These are phyloP conservation scores for Typhlichthys subterraneus DNA, from an alignment of 2,797 vertebrate genomes.

Conservation along the genomic window DNA sequence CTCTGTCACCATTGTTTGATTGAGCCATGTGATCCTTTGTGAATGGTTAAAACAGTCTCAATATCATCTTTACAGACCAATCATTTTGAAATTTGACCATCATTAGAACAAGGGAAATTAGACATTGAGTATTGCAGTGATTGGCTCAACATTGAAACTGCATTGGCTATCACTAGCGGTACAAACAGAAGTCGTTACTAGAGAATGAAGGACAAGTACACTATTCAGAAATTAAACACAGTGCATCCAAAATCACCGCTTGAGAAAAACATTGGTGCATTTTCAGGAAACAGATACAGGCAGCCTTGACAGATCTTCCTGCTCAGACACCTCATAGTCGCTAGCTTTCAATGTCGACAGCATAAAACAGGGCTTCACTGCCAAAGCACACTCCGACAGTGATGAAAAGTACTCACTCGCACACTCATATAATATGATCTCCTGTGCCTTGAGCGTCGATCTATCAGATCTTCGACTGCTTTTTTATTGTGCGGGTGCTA, in stretches of 20 bases:
- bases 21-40: too few species aligned
- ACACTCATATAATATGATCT: conserved; percentile 45
- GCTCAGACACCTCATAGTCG: conserved; percentile 33
- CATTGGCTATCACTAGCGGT: too few species aligned
- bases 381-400: conserved; percentile 37
- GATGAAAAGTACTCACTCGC: conserved; percentile 44
- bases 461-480: conserved; percentile 14
- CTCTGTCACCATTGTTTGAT: too few species aligned
- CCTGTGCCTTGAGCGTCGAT: conserved; percentile 46
- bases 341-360: conserved; percentile 19
- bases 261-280: conserved; percentile 23
- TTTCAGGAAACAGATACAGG: conserved; percentile 29
- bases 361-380: conserved; percentile 38
- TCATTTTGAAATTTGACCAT: too few species aligned
- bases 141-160: too few species aligned
- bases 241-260: not conserved
- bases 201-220: too few species aligned
- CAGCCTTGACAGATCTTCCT: conserved; percentile 48
- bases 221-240: not conserved
- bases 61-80: too few species aligned
- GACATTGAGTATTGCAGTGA: too few species aligned
- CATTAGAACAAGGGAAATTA: too few species aligned
- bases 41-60: too few species aligned
- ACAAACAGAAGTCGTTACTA: too few species aligned
- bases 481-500: conserved; percentile 7